Evolutionary conservation across 2,113 vertebrate species (phyloP).

Genomic region (Indri indri): DNA sequence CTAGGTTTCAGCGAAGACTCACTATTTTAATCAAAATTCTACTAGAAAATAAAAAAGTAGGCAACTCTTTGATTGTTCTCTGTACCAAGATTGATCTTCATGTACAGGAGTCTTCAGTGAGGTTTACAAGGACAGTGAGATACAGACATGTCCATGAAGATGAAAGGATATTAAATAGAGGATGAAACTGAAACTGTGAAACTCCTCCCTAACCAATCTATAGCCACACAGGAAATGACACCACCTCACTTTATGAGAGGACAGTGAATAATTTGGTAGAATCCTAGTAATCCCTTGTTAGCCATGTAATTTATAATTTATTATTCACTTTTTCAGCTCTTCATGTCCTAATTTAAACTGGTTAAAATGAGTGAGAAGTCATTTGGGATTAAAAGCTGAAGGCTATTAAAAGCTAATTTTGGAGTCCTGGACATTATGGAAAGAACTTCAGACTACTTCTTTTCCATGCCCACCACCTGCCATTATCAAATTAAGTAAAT

Average conservation of each 20-base stretch:
- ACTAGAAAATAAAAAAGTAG: background rate
- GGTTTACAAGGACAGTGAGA: background rate
- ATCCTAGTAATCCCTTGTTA: background rate
- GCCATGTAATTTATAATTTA: background rate
- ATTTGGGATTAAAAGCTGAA: background rate
- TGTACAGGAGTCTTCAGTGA: background rate
- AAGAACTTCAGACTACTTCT: background rate
- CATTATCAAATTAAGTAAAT: slow-evolving; percentile 30
- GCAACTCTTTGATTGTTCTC: background rate
- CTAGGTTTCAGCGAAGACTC: background rate
- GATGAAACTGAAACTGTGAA: background rate
- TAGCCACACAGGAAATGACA: slow-evolving; percentile 8
- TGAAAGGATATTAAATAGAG: background rate
- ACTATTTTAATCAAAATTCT: slow-evolving; percentile 30
- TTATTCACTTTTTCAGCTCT: background rate
- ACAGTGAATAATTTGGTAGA: slow-evolving; percentile 33
- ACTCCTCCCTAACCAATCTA: background rate
- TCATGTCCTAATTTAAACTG: slow-evolving; percentile 35
- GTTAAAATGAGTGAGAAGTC: background rate
- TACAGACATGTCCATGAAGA: background rate
- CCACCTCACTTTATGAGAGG: background rate
- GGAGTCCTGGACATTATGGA: background rate
- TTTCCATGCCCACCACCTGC: background rate
- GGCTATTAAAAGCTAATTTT: slow-evolving; percentile 24
- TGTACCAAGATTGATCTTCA: background rate